Base-by-base conservation (phyloP, 2,113 vertebrate species). In the Echinops telfairi region DNA sequence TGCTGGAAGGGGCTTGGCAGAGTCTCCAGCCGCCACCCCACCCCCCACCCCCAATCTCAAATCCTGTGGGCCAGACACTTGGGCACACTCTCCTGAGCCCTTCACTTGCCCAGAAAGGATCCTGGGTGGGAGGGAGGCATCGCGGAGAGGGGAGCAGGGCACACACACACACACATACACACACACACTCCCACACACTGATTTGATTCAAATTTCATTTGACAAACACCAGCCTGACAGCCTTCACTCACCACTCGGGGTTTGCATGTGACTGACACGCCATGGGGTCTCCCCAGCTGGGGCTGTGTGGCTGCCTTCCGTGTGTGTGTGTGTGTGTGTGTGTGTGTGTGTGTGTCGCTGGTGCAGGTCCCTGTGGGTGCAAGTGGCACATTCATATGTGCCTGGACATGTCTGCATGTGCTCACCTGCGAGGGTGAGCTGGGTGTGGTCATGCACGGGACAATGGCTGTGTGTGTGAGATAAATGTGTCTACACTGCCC, bases 231-330 rank as follows among this genome's bases (percentile, higher is more conserved):
- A 2, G 7, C 36, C 70, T 0, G 27, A 17, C 27, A 1, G 19
- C 20, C 3, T 11, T 31, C 81, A 29, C 2, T 0, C 38, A 11
- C 6, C 43, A 10, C 31, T 0, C 0, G 0, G 71, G 0, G 33
- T 40, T 23, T 64, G 9, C 0, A 1, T 2, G 31, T 23, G 43
- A 62, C 58, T 8, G 11, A 17, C 3, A 0, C 0, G 1, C 29
- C 0, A 0, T 0, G 9, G 70, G 17, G 27, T 12, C 33, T 7
- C 62, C 58, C 12, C 1, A 0, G 70, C 82, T 0, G 0, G 29
- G 23, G 16, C 25, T 66, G 60, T 19, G 40, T 5, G 43, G 43
- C 43, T 47, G 43, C 43, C 10, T 47, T 47, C 43, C 43, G 43
- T 47, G 43, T 47, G 43, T 47, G 43, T 47, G 43, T 47, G 43